Percentiles rank a stretch among this genome's conserved stretches.
Evolutionary conservation across 2,888 invertebrate species (phyloP).

Genomic region (Mimas tiliae): DNA sequence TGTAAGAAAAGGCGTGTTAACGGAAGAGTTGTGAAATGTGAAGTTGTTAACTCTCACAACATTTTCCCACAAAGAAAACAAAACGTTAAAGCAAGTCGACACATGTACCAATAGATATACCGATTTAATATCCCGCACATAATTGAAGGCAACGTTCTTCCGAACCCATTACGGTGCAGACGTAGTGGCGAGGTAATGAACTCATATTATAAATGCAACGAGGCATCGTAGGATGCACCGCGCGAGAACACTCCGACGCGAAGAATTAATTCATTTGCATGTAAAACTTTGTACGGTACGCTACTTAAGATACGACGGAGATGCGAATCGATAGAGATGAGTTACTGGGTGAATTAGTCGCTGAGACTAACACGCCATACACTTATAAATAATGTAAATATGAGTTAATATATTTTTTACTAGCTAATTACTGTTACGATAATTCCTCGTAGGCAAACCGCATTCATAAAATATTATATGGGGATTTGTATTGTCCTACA

Average conservation of each 20-base stretch:
- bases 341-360: slow-evolving; percentile 31
- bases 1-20: too few species aligned
- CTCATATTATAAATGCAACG: slow-evolving; percentile 84
- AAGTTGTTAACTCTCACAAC: slow-evolving; percentile 29
- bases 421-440: too few species aligned
- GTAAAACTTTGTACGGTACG: slow-evolving; percentile 74
- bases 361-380: slow-evolving; percentile 10
- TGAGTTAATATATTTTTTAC: neutral
- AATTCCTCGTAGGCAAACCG: too few species aligned
- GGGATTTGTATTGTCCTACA: too few species aligned
- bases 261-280: slow-evolving; percentile 85
- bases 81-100: slow-evolving; percentile 36
- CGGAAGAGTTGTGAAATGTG: too few species aligned
- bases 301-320: slow-evolving; percentile 62
- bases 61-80: slow-evolving; percentile 31
- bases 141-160: slow-evolving; percentile 81
- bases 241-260: slow-evolving; percentile 66
- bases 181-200: slow-evolving; percentile 78
- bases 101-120: slow-evolving; percentile 57
- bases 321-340: slow-evolving; percentile 37
- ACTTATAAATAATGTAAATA: neutral
- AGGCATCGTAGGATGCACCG: slow-evolving; percentile 77
- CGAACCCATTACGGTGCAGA: slow-evolving; percentile 75
- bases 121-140: slow-evolving; percentile 78
- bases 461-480: too few species aligned